Conservation (phyloP, 2,797 vertebrate genomes). For the Phalanger gymnotis region DNA sequence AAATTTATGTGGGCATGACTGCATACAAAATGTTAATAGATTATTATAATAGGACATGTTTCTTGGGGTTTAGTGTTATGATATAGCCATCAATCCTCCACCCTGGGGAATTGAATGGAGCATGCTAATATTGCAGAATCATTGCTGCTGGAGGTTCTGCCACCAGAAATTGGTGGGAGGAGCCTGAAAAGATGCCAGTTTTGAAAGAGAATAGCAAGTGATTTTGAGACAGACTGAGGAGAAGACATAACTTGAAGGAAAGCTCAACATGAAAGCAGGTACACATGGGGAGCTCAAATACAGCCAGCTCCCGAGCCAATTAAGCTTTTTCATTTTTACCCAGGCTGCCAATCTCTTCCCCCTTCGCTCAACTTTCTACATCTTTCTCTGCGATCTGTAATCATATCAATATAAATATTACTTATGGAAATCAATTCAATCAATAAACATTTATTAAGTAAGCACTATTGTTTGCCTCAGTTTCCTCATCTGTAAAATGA, state of each 20-base stretch:
- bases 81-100: not conserved
- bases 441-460: not conserved
- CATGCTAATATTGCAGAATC: not conserved
- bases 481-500: too few relatives aligned
- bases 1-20: not conserved
- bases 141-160: not conserved
- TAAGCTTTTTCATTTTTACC: not conserved
- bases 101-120: not conserved
- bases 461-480: too few relatives aligned
- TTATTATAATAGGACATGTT: not conserved
- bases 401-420: not conserved
- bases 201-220: not conserved
- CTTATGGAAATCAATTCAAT: not conserved
- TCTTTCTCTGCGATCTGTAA: not conserved
- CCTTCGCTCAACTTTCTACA: not conserved
- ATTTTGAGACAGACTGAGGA: not conserved
- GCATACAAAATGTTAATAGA: not conserved
- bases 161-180: not conserved
- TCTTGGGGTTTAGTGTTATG: not conserved
- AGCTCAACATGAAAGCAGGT: not conserved
- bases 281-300: not conserved
- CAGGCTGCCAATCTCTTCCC: not conserved
- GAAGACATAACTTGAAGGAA: not conserved
- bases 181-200: not conserved
- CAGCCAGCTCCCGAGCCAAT: not conserved